These are phyloP conservation scores for Sebastiscus tertius DNA, from an alignment of 2,797 vertebrate species.

Conservation along the genomic window DNA sequence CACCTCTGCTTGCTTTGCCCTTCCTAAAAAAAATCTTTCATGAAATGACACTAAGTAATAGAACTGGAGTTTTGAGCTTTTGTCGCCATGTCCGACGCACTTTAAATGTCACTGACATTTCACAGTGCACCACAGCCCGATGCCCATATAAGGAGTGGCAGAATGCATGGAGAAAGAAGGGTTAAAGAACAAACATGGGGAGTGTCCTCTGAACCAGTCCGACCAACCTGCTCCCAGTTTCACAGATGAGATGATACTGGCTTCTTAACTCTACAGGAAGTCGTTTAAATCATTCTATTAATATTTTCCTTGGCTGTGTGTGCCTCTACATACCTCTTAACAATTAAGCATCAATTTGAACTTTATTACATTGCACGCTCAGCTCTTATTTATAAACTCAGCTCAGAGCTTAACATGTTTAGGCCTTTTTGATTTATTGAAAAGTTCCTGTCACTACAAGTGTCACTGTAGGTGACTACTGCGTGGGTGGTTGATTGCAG, in stretches of 20 bases:
- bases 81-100: neutral
- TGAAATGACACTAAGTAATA: neutral
- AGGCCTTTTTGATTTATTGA: neutral
- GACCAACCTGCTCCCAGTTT: conserved; percentile 75
- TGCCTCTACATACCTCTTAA: neutral
- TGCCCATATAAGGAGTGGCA: conserved; percentile 69
- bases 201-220: conserved; percentile 76
- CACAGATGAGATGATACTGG: conserved; percentile 61
- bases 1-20: neutral
- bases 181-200: conserved; percentile 54
- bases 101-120: neutral
- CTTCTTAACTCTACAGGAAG: conserved; percentile 41
- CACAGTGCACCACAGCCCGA: neutral
- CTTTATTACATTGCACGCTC: neutral
- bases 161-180: neutral
- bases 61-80: conserved; percentile 18
- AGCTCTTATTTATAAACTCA: neutral
- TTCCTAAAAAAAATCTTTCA: neutral
- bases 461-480: conserved; percentile 46
- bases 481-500: conserved; percentile 41
- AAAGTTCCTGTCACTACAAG: conserved; percentile 14
- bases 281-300: neutral
- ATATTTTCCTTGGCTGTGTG: conserved; percentile 3
- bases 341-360: neutral
- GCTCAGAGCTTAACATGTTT: neutral